Percentiles rank a stretch among this genome's conserved stretches.
Evolutionary conservation across 53 echinoderm and acorn worm species (phyloP).

Genomic region (Temnopleurus reevesii): DNA sequence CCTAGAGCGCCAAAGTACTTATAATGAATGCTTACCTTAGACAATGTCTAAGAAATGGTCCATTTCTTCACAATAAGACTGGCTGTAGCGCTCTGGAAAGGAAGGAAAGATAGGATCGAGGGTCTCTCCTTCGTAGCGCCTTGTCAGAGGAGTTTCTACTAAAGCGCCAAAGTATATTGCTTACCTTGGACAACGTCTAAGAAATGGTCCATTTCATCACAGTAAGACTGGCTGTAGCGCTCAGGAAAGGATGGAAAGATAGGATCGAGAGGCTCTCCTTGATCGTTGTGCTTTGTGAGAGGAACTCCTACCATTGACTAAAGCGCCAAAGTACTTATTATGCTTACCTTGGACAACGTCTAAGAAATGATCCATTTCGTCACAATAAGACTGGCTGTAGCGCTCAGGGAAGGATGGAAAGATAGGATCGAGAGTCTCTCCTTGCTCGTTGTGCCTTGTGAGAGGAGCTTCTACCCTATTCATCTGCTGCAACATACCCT

Average conservation of each 20-base stretch:
- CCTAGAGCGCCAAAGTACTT: too few relatives aligned
- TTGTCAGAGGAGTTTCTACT: background rate
- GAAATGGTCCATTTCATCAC: constrained; percentile 76
- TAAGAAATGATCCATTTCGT: constrained; percentile 85
- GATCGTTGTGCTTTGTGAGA: constrained; percentile 38
- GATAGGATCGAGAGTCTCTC: constrained; percentile 46
- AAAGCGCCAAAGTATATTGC: too few relatives aligned
- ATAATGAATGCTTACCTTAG: constrained; percentile 51
- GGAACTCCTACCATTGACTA: constrained; percentile 32
- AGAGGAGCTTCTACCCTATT: constrained; percentile 58
- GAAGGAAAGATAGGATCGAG: constrained; percentile 49
- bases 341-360: constrained; percentile 69
- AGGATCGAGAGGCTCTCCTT: constrained; percentile 36
- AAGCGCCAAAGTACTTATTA: too few relatives aligned
- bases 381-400: constrained; percentile 72
- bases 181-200: constrained; percentile 70
- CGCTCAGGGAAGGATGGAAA: constrained; percentile 80
- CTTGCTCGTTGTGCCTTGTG: constrained; percentile 38
- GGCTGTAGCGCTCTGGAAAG: constrained; percentile 75
- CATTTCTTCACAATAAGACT: constrained; percentile 69
- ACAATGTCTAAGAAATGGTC: constrained; percentile 74
- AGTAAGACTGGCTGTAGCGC: constrained; percentile 71
- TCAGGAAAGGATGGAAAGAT: constrained; percentile 68
- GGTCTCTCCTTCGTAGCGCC: too few relatives aligned
- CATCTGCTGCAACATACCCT: constrained; percentile 64